A percentile compares a stretch with the other conserved stretches of the same genome.
Conservation (phyloP, 2,797 vertebrate species). For the Danio jaintianensis region DNA sequence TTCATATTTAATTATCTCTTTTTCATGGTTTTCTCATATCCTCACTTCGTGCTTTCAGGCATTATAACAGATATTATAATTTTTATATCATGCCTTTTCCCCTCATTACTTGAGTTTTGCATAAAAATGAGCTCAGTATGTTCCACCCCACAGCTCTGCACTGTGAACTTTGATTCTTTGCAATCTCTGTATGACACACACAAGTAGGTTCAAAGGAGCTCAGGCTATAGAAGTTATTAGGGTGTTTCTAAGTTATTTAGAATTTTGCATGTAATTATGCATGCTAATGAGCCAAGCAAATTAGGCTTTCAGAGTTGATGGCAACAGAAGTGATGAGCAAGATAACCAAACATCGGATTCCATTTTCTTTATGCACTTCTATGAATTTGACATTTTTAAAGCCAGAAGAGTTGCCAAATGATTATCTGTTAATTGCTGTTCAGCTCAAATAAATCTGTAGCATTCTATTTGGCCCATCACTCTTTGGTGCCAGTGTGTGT, state of each 20-base stretch:
- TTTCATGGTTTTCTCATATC: not conserved
- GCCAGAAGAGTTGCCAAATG: conserved; percentile 22
- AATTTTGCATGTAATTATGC: conserved; percentile 75
- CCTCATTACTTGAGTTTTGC: not conserved
- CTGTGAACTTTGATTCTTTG: conserved; percentile 57
- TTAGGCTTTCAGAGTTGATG: conserved; percentile 58
- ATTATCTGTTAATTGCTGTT: conserved; percentile 5
- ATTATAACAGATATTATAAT: conserved; percentile 5
- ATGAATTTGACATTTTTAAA: not conserved
- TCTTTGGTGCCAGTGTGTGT: not conserved
- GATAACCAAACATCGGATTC: conserved; percentile 55
- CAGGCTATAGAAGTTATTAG: conserved; percentile 59
- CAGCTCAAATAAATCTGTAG: not conserved
- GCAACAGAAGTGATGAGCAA: conserved; percentile 59
- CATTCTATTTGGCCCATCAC: not conserved
- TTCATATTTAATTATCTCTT: not conserved
- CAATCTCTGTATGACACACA: conserved; percentile 53
- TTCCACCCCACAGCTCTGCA: conserved; percentile 50
- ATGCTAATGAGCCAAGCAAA: conserved; percentile 68
- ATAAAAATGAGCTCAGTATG: conserved; percentile 34
- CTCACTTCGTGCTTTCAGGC: not conserved
- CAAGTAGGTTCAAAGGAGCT: conserved; percentile 62
- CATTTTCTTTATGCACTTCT: conserved; percentile 62
- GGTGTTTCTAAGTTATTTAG: conserved; percentile 63
- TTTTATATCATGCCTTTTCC: conserved; percentile 13